These are phyloP conservation scores for Camponotus fellah DNA, from an alignment of 2,888 invertebrate species.

Conservation along the genomic window DNA sequence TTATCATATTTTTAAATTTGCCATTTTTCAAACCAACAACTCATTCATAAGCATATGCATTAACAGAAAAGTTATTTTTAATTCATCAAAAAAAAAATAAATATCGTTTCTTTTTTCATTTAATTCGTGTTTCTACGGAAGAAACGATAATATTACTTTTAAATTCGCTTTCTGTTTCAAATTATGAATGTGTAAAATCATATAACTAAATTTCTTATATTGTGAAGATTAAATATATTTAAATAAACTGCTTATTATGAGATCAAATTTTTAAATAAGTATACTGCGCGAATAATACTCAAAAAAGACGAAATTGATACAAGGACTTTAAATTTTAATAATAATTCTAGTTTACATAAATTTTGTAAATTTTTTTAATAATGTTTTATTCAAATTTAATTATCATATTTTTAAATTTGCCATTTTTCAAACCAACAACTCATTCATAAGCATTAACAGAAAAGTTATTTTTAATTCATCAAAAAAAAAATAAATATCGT, in stretches of 20 bases:
- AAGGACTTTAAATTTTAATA: background rate
- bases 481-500: background rate
- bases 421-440: background rate
- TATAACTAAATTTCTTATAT: slow-evolving; percentile 13
- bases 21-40: background rate
- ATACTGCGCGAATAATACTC: background rate
- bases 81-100: background rate
- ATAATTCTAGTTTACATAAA: background rate
- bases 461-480: background rate
- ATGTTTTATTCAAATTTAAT: background rate
- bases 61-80: background rate
- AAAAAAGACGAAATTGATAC: background rate
- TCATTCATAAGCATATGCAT: background rate
- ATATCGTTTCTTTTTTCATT: no score
- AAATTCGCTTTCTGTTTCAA: no score
- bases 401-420: background rate
- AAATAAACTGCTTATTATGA: slow-evolving; percentile 14
- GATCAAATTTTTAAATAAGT: background rate
- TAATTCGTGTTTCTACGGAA: no score
- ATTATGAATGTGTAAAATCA: no score
- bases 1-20: background rate
- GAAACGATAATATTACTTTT: no score
- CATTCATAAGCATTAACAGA: background rate
- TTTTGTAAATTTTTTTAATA: background rate
- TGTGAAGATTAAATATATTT: background rate